Percentiles rank a stretch among this genome's conserved stretches.
Evolutionary conservation across 2,113 vertebrate species (phyloP).

Genomic region (Thunnus thynnus): DNA sequence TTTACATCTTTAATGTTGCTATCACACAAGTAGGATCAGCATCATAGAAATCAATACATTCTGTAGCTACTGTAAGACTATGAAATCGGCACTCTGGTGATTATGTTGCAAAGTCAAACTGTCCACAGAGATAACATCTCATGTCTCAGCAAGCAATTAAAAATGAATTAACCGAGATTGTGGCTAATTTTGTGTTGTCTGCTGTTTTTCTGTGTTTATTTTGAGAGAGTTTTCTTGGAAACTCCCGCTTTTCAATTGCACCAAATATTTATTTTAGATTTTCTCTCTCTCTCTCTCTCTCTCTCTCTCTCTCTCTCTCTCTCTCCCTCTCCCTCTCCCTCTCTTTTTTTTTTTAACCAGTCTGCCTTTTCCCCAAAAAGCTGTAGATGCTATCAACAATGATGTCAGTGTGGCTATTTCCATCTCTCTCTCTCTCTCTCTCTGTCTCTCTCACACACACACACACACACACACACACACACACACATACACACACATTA

Average conservation of each 20-base stretch:
- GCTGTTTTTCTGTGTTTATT: constrained; percentile 86
- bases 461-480: no score
- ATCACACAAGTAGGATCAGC: not conserved
- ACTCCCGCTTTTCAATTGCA: constrained; percentile 87
- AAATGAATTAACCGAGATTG: constrained; percentile 83
- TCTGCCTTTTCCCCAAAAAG: constrained; percentile 85
- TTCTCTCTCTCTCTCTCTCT: constrained; percentile 13
- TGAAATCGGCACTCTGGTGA: constrained; percentile 65
- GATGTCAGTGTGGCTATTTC: constrained; percentile 91
- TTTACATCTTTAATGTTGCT: not conserved
- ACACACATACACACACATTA: no score
- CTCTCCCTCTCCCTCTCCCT: constrained; percentile 26
- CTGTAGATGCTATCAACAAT: constrained; percentile 93
- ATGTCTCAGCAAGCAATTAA: constrained; percentile 83
- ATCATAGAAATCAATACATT: not conserved
- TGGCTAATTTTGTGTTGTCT: constrained; percentile 86
- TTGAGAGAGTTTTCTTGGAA: constrained; percentile 83
- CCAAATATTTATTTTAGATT: constrained; percentile 70
- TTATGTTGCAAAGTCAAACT: constrained; percentile 74
- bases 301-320: constrained; percentile 35
- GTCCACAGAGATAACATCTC: constrained; percentile 83
- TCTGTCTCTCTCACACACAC: not conserved
- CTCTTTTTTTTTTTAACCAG: constrained; percentile 18
- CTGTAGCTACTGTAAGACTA: not conserved
- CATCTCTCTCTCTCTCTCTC: not conserved